Conservation (phyloP, 2,888 invertebrate genomes). For the Nemotelus pantherinus region DNA sequence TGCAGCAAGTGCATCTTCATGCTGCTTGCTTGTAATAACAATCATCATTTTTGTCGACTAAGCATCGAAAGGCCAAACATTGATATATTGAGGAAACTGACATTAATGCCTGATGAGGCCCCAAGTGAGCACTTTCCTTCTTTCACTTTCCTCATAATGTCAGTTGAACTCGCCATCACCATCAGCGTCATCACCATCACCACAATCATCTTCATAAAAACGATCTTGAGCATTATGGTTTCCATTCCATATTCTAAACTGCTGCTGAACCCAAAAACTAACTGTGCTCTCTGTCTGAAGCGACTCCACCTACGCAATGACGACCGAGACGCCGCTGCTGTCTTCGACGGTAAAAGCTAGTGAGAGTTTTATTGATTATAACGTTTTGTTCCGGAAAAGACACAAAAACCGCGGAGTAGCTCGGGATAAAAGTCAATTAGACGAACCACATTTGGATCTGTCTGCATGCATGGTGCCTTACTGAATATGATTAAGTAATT, state of each 20-base stretch:
- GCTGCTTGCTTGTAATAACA: constrained; percentile 6
- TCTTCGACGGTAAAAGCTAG: background rate
- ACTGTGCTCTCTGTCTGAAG: background rate
- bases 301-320: constrained; percentile 13
- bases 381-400: background rate
- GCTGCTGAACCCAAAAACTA: background rate
- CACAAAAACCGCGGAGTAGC: constrained; percentile 17
- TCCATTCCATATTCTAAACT: background rate
- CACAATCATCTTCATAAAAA: too few species aligned
- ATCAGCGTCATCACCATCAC: background rate
- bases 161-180: constrained; percentile 1
- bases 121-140: constrained; percentile 35
- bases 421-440: constrained; percentile 37
- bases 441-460: constrained; percentile 11
- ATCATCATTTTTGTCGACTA: constrained; percentile 5
- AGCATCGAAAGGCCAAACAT: constrained; percentile 26
- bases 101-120: constrained; percentile 27
- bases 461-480: background rate
- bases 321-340: background rate
- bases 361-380: constrained; percentile 29
- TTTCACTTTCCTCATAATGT: constrained; percentile 34
- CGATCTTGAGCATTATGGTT: constrained; percentile 20
- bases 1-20: constrained; percentile 34
- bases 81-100: constrained; percentile 39
- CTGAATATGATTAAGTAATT: constrained; percentile 36